These are phyloP conservation scores for Neopipo cinnamomea DNA, from an alignment of 2,113 vertebrate genomes.

Conservation along the genomic window DNA sequence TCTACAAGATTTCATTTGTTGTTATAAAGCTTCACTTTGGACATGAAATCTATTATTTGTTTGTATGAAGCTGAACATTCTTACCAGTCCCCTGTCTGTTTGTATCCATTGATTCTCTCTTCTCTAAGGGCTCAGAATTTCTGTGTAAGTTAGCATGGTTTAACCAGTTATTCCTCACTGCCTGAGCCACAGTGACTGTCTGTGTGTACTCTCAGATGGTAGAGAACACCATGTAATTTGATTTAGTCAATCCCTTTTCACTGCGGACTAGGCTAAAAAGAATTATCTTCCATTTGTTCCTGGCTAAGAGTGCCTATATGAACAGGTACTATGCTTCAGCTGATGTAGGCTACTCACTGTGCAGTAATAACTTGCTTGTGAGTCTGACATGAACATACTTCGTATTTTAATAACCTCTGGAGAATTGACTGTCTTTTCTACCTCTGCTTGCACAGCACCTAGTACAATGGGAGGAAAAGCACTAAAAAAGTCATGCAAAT, in stretches of 20 bases:
- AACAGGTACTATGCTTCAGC: background rate
- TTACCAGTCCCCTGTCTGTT: background rate
- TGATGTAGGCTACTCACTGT: background rate
- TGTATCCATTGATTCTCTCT: background rate
- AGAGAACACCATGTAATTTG: conserved; percentile 8
- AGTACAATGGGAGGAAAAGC: background rate
- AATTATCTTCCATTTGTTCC: conserved; percentile 3
- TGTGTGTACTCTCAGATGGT: background rate
- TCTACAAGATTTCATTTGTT: background rate
- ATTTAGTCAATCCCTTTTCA: conserved; percentile 26
- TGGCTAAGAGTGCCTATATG: background rate
- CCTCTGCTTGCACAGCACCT: background rate
- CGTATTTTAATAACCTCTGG: conserved; percentile 51
- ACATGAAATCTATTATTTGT: background rate
- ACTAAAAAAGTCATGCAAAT: conserved; percentile 7
- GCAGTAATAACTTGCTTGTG: conserved; percentile 48
- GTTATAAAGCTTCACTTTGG: background rate
- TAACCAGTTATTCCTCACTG: background rate
- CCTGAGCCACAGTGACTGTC: background rate
- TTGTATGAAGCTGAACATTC: background rate
- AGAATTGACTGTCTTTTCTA: conserved; percentile 13
- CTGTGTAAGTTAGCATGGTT: background rate
- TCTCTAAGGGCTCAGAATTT: background rate
- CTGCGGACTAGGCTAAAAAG: background rate
- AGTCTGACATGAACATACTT: conserved; percentile 27